phyloP scores from a whole-genome alignment of 2,888 invertebrate species.

The Neria commutata region DNA sequence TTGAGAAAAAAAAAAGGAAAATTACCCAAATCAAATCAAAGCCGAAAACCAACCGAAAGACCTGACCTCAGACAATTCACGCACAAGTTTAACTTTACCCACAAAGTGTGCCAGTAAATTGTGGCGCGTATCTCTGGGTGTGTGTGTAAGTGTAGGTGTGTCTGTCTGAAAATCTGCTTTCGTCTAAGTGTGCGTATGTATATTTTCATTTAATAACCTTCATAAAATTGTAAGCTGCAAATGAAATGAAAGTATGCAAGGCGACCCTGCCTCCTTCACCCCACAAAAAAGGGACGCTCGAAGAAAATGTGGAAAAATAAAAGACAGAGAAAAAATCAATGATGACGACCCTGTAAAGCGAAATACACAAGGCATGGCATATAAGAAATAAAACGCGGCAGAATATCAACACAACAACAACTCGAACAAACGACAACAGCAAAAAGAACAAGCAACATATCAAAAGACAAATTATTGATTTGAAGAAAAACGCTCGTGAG shows the following conservation, averaged over 20 bases:
- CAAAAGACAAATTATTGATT: constrained; percentile 3
- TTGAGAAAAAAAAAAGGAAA: background rate
- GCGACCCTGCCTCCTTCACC: too few species aligned
- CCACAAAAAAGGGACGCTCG: constrained; percentile 12
- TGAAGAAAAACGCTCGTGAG: background rate
- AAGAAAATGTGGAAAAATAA: constrained; percentile 38
- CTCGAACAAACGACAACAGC: too few species aligned
- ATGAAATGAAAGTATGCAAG: constrained; percentile 45
- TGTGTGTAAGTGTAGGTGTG: background rate
- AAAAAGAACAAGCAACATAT: too few species aligned
- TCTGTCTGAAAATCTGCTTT: background rate
- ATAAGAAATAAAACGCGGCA: background rate
- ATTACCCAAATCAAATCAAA: background rate
- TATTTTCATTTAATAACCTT: constrained; percentile 52
- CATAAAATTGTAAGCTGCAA: constrained; percentile 53
- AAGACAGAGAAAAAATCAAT: constrained; percentile 31
- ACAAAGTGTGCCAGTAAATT: background rate
- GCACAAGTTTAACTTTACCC: background rate
- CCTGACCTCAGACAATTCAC: constrained; percentile 15
- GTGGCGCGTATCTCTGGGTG: constrained; percentile 25
- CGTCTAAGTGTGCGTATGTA: background rate
- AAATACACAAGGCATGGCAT: constrained; percentile 33
- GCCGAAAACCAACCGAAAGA: background rate
- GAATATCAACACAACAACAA: background rate
- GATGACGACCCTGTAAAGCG: too few species aligned